Conservation (phyloP, 2,113 vertebrate genomes). For the Rostratula benghalensis region DNA sequence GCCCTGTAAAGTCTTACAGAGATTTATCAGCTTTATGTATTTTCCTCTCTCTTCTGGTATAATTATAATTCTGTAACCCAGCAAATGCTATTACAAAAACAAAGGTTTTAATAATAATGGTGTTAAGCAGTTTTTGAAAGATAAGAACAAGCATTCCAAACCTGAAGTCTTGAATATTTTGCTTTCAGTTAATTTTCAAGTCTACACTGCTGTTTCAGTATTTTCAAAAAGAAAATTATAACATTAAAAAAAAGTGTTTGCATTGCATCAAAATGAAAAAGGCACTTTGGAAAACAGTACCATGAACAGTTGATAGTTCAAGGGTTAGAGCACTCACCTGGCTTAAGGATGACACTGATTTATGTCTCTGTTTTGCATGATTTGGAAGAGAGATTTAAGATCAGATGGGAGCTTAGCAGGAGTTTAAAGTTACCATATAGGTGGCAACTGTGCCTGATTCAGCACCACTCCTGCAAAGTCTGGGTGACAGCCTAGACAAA, state of each 20-base stretch:
- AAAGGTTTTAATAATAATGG: not conserved
- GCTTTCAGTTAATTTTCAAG: not conserved
- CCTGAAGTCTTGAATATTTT: not conserved
- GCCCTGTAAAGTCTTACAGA: not conserved
- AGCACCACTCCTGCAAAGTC: not conserved
- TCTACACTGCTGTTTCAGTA: rapidly evolving
- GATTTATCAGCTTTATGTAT: not conserved
- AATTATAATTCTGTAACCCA: not conserved
- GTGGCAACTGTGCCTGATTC: not conserved
- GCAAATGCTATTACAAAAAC: not conserved
- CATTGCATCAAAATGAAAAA: not conserved
- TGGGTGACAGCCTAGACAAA: not conserved
- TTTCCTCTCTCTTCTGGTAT: not conserved
- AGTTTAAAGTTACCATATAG: not conserved
- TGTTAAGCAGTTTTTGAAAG: not conserved
- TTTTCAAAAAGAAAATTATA: not conserved
- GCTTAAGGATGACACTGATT: not conserved
- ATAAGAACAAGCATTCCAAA: not conserved
- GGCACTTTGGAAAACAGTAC: not conserved
- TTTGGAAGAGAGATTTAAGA: not conserved
- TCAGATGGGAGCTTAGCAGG: not conserved
- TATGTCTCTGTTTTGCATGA: not conserved
- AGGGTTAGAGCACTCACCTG: not conserved
- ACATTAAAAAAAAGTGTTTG: not conserved
- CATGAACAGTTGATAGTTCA: not conserved